phyloP scores from a whole-genome alignment of 2,113 vertebrate species.

The Edolisoma coerulescens region DNA sequence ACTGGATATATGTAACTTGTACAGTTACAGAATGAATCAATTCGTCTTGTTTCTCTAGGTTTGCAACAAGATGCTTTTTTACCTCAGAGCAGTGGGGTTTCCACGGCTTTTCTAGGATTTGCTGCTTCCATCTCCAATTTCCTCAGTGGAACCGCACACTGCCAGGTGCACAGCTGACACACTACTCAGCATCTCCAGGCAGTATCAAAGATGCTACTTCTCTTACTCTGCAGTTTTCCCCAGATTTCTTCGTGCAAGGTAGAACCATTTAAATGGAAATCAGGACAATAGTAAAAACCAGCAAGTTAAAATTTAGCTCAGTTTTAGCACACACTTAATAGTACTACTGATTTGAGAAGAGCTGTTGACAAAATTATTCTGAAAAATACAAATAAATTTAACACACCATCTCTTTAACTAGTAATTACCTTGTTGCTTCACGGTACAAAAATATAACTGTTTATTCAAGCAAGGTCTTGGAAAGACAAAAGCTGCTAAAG shows the following conservation, averaged over 20 bases:
- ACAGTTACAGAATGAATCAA: not conserved
- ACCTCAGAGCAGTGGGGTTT: not conserved
- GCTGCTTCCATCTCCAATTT: not conserved
- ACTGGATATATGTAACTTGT: not conserved
- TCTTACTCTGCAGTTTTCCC: not conserved
- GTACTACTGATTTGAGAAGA: not conserved
- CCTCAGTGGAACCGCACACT: not conserved
- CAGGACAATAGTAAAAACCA: not conserved
- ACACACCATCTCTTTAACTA: not conserved
- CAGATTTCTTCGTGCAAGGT: fast-evolving
- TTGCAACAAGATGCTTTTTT: not conserved
- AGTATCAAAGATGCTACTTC: not conserved
- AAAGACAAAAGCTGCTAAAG: not conserved
- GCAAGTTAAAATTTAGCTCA: not conserved
- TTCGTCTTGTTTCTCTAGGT: not conserved
- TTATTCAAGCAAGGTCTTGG: not conserved
- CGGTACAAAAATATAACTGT: not conserved
- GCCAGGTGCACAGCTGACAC: not conserved
- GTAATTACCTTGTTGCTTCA: not conserved
- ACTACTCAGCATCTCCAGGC: not conserved
- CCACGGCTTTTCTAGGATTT: not conserved
- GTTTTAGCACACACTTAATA: not conserved
- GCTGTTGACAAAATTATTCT: not conserved
- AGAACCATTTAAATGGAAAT: not conserved
- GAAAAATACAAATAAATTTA: not conserved